These are phyloP conservation scores for Eurystomus gularis DNA, from an alignment of 2,113 vertebrate genomes.

Conservation along the genomic window DNA sequence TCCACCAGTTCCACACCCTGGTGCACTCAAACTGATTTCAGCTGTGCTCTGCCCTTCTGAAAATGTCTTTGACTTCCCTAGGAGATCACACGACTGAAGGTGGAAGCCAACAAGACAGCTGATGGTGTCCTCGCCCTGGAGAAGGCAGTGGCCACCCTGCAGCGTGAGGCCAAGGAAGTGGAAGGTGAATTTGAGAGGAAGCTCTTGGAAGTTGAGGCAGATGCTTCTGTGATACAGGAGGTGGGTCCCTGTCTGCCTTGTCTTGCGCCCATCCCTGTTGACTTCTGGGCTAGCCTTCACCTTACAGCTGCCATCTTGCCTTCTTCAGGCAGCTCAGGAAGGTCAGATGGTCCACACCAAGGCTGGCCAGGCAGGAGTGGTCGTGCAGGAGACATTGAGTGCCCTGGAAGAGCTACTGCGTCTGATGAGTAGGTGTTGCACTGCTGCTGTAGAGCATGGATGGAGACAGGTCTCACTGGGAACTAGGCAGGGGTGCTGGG, in stretches of 20 bases:
- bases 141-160: slow-evolving; percentile 70
- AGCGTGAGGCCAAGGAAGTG: slow-evolving; percentile 32
- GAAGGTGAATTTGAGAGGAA: slow-evolving; percentile 58
- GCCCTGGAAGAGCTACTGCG: slow-evolving; percentile 76
- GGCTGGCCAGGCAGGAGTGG: slow-evolving; percentile 60
- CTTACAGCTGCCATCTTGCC: not conserved
- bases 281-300: not conserved
- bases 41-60: not conserved
- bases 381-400: slow-evolving; percentile 67
- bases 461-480: not conserved
- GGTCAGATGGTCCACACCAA: slow-evolving; percentile 64
- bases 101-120: slow-evolving; percentile 76
- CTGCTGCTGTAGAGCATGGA: not conserved
- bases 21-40: not conserved
- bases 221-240: slow-evolving; percentile 46
- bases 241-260: slow-evolving; percentile 12
- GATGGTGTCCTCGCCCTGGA: slow-evolving; percentile 74
- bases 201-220: not conserved
- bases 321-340: slow-evolving; percentile 63
- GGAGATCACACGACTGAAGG: slow-evolving; percentile 71
- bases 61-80: slow-evolving; percentile 28
- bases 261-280: not conserved
- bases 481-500: not conserved
- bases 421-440: slow-evolving; percentile 73
- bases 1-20: not conserved